Evolutionary conservation across 2,797 vertebrate species (phyloP).

Genomic region (Alcedo quadribrachys): DNA sequence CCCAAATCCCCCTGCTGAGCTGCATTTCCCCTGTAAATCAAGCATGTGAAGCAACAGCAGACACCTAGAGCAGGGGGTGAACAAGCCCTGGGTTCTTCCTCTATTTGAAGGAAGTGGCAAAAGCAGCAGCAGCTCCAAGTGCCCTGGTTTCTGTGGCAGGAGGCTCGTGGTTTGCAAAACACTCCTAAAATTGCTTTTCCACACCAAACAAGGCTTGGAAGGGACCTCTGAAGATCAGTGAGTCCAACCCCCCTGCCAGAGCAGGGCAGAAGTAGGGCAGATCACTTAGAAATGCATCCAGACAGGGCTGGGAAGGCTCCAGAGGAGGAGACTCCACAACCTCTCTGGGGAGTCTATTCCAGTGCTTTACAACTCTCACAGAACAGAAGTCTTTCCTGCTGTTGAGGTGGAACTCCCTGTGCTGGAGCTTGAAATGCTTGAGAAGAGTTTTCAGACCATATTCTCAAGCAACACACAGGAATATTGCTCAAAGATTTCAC

Average conservation of each 20-base stretch:
- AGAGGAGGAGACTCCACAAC: no score
- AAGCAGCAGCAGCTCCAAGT: background rate
- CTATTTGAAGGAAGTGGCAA: background rate
- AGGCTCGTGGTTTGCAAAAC: background rate
- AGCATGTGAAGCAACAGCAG: background rate
- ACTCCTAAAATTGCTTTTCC: background rate
- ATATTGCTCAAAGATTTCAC: background rate
- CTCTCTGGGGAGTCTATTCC: no score
- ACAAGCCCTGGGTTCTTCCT: background rate
- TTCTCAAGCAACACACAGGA: background rate
- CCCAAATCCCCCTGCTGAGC: background rate
- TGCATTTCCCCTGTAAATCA: background rate
- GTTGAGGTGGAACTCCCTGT: no score
- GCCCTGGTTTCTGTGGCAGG: rapidly evolving
- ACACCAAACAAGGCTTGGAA: background rate
- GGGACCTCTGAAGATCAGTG: no score
- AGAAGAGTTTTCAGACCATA: background rate
- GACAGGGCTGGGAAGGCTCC: no score
- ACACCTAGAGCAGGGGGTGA: rapidly evolving
- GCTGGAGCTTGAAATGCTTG: background rate
- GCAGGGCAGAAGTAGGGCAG: no score
- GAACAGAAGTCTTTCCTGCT: no score
- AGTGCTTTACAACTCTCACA: no score
- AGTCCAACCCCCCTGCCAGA: no score
- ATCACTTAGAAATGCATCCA: no score